A percentile compares a stretch with the other conserved stretches of the same genome.
Evolutionary conservation across 2,888 invertebrate genomes (phyloP).

Genomic region (Ochropleura plecta): DNA sequence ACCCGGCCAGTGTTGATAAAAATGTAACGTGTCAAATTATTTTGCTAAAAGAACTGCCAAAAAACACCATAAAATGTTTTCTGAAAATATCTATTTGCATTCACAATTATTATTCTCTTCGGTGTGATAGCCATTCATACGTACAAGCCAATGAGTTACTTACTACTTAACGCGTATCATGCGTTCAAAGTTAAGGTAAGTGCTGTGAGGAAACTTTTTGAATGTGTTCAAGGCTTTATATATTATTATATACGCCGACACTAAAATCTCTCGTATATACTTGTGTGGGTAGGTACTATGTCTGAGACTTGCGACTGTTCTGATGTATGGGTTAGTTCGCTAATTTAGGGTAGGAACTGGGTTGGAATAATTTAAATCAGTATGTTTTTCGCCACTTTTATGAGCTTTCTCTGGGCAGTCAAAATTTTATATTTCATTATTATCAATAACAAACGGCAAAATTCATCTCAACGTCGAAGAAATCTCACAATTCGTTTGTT

Average conservation of each 20-base stretch:
- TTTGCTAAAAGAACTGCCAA: no score
- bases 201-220: conserved; percentile 66
- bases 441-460: neutral
- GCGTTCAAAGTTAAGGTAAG: conserved; percentile 69
- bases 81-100: no score
- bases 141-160: conserved; percentile 70
- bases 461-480: neutral
- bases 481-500: no score
- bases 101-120: conserved; percentile 6
- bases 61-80: no score
- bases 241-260: conserved; percentile 59
- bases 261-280: conserved; percentile 64
- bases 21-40: no score
- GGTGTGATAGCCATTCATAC: conserved; percentile 60
- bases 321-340: conserved; percentile 32
- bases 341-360: conserved; percentile 7
- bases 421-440: neutral
- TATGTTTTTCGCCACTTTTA: neutral
- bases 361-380: neutral
- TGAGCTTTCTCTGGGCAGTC: neutral
- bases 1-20: no score
- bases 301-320: conserved; percentile 53
- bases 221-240: conserved; percentile 64
- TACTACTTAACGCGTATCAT: conserved; percentile 70
- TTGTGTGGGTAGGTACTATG: conserved; percentile 32